phyloP scores from a whole-genome alignment of 2,888 invertebrate genomes.

The Eristalis pertinax region DNA sequence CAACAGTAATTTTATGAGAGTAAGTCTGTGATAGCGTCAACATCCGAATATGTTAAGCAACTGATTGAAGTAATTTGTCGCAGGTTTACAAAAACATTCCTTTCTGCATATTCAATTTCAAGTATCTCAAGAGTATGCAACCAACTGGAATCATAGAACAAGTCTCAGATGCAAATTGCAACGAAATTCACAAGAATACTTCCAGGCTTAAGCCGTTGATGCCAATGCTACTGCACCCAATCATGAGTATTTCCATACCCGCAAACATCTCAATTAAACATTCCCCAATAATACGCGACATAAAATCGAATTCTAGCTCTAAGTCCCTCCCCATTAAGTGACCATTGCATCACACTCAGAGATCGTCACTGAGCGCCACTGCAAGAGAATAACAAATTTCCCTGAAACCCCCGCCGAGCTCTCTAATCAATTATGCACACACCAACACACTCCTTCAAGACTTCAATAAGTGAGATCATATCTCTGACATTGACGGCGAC shows the following conservation, averaged over 20 bases:
- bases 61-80: no score
- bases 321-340: background rate
- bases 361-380: background rate
- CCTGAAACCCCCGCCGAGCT: background rate
- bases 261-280: background rate
- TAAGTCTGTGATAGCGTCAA: no score
- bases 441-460: background rate
- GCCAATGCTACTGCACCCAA: background rate
- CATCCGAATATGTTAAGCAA: no score
- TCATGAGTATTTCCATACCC: background rate
- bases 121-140: background rate
- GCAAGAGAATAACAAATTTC: constrained; percentile 14
- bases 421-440: constrained; percentile 3
- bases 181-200: background rate
- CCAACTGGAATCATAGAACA: background rate
- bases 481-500: background rate
- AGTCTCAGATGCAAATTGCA: background rate
- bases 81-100: no score
- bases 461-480: background rate
- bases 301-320: background rate
- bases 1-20: no score
- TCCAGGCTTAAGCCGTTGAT: background rate
- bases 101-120: background rate
- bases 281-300: background rate
- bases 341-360: background rate